Evolutionary conservation across 2,888 invertebrate genomes (phyloP).

Genomic region (Philopedon plagiatum): DNA sequence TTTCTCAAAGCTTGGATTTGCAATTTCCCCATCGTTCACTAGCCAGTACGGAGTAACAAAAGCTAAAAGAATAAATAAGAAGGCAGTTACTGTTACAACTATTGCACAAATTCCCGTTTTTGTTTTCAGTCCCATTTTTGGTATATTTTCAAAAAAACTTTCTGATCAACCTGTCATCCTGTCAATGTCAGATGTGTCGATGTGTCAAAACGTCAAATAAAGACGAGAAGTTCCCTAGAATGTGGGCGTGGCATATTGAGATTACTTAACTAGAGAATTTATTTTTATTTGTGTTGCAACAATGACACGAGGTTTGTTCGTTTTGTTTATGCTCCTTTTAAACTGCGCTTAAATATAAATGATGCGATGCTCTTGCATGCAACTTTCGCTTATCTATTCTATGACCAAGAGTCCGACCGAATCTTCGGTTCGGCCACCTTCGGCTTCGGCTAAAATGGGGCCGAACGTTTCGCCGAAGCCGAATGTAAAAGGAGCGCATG

Average conservation of each 20-base stretch:
- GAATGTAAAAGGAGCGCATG: too few relatives aligned
- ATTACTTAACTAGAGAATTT: not conserved
- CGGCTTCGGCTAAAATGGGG: too few relatives aligned
- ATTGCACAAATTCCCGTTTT: constrained; percentile 78
- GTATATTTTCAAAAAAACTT: not conserved
- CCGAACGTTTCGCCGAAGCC: too few relatives aligned
- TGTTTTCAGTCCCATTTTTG: constrained; percentile 74
- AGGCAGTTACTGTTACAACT: constrained; percentile 76
- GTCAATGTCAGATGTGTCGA: too few relatives aligned
- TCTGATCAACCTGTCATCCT: constrained; percentile 30
- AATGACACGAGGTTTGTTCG: too few relatives aligned
- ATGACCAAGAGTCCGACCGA: too few relatives aligned
- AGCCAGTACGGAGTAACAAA: constrained; percentile 93
- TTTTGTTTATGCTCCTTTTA: too few relatives aligned
- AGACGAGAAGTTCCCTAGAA: not conserved
- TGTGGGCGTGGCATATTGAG: constrained; percentile 5
- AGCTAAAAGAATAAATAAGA: constrained; percentile 82
- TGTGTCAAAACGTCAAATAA: too few relatives aligned
- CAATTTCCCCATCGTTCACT: constrained; percentile 83
- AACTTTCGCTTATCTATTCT: too few relatives aligned
- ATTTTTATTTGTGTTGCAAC: not conserved
- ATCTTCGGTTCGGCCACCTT: too few relatives aligned
- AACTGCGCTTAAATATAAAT: too few relatives aligned
- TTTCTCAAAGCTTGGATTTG: constrained; percentile 83
- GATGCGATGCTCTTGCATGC: too few relatives aligned